Percentiles rank a stretch among this genome's conserved stretches.
These are phyloP conservation scores for Cygnus buccinator DNA, from an alignment of 2,113 vertebrate species.

Conservation along the genomic window DNA sequence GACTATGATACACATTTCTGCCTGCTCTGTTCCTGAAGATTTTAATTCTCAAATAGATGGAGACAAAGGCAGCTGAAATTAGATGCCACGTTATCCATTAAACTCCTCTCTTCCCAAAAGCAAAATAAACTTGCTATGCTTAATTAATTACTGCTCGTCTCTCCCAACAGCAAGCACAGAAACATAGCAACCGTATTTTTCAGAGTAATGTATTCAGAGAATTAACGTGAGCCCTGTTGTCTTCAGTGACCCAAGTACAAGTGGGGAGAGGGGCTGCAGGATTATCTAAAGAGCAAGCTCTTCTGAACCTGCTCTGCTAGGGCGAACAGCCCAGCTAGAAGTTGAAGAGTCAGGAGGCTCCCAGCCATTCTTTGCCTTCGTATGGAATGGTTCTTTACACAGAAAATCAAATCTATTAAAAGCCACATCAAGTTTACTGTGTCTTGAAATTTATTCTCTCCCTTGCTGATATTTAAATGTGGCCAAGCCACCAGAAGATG, in stretches of 20 bases:
- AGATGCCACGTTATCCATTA: accelerated
- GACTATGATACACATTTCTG: background rate
- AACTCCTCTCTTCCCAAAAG: background rate
- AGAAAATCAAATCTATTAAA: background rate
- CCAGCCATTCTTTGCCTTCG: background rate
- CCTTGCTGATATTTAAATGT: background rate
- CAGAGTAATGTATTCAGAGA: background rate
- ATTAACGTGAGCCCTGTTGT: background rate
- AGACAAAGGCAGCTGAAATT: background rate
- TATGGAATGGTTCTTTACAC: background rate
- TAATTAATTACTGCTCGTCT: background rate
- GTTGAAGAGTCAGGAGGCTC: constrained; percentile 34
- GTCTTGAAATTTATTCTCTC: background rate
- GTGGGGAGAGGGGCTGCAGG: background rate
- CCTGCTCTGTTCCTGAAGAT: background rate
- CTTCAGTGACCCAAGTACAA: background rate
- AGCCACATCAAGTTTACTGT: background rate
- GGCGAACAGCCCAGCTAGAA: background rate
- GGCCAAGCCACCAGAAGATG: background rate
- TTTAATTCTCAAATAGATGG: background rate
- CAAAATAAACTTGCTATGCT: background rate
- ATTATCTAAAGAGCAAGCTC: background rate
- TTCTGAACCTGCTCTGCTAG: background rate
- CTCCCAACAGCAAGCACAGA: background rate
- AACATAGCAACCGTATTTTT: background rate